Evolutionary conservation across 1,140 invertebrate species (phyloP).

Genomic region (Zaprionus nigranus): DNA sequence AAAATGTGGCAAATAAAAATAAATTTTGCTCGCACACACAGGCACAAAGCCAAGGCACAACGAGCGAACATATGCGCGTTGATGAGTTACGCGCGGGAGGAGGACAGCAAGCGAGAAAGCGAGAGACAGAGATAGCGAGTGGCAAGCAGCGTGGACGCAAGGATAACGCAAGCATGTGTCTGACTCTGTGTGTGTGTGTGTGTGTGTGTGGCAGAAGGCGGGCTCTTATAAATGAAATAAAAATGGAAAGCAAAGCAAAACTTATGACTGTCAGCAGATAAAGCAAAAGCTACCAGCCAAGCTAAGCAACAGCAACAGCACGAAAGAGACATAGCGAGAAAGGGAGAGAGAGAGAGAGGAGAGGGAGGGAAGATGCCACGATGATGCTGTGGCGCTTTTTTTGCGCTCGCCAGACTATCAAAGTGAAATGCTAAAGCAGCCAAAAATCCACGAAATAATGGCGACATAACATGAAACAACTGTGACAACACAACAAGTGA

Average conservation of each 20-base stretch:
- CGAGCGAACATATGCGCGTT: conserved; percentile 74
- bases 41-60: conserved; percentile 27
- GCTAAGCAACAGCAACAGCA: conserved; percentile 26
- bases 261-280: conserved; percentile 81
- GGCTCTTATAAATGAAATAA: conserved; percentile 71
- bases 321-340: neutral
- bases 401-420: conserved; percentile 61
- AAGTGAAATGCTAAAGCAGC: conserved; percentile 83
- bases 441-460: conserved; percentile 83
- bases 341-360: neutral
- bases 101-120: neutral
- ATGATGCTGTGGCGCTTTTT: conserved; percentile 25
- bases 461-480: conserved; percentile 81
- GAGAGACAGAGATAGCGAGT: neutral
- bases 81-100: conserved; percentile 65
- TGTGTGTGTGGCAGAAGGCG: conserved; percentile 3
- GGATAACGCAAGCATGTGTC: conserved; percentile 28
- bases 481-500: conserved; percentile 57
- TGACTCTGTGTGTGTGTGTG: neutral
- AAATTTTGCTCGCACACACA: conserved; percentile 58
- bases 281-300: conserved; percentile 73
- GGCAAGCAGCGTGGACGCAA: conserved; percentile 11
- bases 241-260: conserved; percentile 82
- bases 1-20: conserved; percentile 80
- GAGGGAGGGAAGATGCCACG: neutral